Conservation (phyloP, 2,888 invertebrate species). For the Philereme transversata region DNA sequence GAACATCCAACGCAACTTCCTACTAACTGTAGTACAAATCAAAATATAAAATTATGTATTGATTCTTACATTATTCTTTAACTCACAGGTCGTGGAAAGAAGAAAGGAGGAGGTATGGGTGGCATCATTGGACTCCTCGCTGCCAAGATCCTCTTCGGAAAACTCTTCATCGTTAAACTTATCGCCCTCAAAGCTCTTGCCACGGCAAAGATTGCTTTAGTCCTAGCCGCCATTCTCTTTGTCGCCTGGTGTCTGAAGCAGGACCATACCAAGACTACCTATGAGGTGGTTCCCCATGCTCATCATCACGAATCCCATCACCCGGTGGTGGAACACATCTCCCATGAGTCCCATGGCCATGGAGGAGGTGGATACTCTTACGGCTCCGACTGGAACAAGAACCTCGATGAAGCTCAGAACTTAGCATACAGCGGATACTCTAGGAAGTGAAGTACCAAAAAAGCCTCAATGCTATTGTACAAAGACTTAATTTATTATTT, state of each 20-base stretch:
- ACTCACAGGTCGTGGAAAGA: conserved; percentile 87
- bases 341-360: conserved; percentile 68
- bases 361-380: conserved; percentile 65
- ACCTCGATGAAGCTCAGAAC: conserved; percentile 87
- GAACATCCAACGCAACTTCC: too few relatives aligned
- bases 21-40: too few relatives aligned
- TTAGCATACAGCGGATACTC: conserved; percentile 88
- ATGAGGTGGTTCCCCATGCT: conserved; percentile 75
- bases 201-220: conserved; percentile 91
- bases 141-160: conserved; percentile 72
- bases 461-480: conserved; percentile 59
- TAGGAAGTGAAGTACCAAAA: conserved; percentile 43
- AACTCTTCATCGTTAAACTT: conserved; percentile 90
- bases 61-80: background rate
- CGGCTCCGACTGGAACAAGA: conserved; percentile 78
- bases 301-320: conserved; percentile 84
- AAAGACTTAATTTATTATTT: conserved; percentile 66
- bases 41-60: too few relatives aligned
- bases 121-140: conserved; percentile 86
- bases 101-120: conserved; percentile 88
- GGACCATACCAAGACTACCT: conserved; percentile 74
- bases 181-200: conserved; percentile 92
- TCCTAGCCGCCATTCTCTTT: conserved; percentile 88
- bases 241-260: conserved; percentile 75
- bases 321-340: conserved; percentile 83